Base-by-base conservation (phyloP, 2,797 vertebrate genomes). In the Pseudochirops cupreus region DNA sequence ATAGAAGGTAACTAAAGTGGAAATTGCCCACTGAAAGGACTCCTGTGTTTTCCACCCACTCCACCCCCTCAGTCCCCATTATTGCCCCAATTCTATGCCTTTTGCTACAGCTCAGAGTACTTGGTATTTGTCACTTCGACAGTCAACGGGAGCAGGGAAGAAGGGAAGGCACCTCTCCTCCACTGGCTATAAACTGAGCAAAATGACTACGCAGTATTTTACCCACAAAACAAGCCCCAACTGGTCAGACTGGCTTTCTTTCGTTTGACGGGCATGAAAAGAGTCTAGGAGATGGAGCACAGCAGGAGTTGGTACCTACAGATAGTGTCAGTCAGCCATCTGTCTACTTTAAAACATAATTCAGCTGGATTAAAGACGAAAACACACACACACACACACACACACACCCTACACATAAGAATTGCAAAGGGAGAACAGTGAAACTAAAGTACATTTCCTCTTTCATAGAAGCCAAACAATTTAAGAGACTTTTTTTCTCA, bases 381-480 rank as follows among this genome's bases (percentile, higher is more conserved):
- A 50, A 39, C 18, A 24, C 1, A 26, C 39, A 82, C 74, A 82
- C 74, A 82, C 74, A 82, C n/a, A 46, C 74, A 82, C 74, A 82
- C 39, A 90, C n/a, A 56, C 33, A 52, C 5, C 5, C 13, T 53
- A 92, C 59, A 87, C 56, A 5, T 4, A 90, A 96, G 91, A 92
- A 91, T 24, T n/a, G 53, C 93, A 90, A 58, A 2, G 59, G 59
- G 92, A 96, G 92, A 39, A 74, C 29, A 62, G 54, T 0, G 62
- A 94, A 74, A 50, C 53, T 1, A 53, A 93, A 57, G 74, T 46
- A 39, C 46, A 91, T 91, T 95, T 97, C 95, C 96, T 97, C 56
- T 94, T 93, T 96, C 87, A 46, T 1, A 74, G 56, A 58, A 46
- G 50, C 10, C 29, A 33, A 95, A 90, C 56, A 39, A 92, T 10